Percentiles rank a stretch among this genome's conserved stretches.
Conservation (phyloP, 2,888 invertebrate species). For the Rotaria macrura region DNA sequence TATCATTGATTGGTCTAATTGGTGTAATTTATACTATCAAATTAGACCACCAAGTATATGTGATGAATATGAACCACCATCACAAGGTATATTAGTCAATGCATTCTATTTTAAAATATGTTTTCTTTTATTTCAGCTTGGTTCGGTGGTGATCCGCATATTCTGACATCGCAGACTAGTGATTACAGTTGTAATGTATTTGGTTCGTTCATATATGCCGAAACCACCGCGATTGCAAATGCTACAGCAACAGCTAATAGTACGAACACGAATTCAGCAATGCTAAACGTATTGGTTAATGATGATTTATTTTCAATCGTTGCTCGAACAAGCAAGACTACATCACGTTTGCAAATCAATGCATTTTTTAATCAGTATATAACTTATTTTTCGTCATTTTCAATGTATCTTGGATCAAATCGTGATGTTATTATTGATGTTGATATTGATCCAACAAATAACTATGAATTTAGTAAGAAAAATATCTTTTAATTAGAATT, state of each 20-base stretch:
- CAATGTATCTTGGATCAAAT: not conserved
- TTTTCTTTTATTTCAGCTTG: not conserved
- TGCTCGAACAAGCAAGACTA: not conserved
- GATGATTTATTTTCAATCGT: not conserved
- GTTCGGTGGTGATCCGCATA: constrained; percentile 11
- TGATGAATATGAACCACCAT: not conserved
- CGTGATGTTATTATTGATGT: not conserved
- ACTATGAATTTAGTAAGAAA: not conserved
- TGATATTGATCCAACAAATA: not conserved
- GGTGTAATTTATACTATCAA: constrained; percentile 14
- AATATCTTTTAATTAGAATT: not conserved
- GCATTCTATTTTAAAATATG: not conserved
- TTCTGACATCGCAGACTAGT: not conserved
- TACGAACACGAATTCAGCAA: not conserved
- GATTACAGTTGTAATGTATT: not conserved
- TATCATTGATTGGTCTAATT: not conserved
- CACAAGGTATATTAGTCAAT: not conserved
- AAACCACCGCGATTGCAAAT: not conserved
- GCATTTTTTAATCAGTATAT: not conserved
- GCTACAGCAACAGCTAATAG: not conserved
- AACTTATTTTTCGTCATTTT: not conserved
- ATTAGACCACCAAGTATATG: not conserved
- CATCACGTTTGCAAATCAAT: not conserved
- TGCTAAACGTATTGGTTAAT: not conserved
- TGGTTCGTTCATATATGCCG: not conserved